Conservation (phyloP, 2,888 invertebrate genomes). For the Blera fallax region DNA sequence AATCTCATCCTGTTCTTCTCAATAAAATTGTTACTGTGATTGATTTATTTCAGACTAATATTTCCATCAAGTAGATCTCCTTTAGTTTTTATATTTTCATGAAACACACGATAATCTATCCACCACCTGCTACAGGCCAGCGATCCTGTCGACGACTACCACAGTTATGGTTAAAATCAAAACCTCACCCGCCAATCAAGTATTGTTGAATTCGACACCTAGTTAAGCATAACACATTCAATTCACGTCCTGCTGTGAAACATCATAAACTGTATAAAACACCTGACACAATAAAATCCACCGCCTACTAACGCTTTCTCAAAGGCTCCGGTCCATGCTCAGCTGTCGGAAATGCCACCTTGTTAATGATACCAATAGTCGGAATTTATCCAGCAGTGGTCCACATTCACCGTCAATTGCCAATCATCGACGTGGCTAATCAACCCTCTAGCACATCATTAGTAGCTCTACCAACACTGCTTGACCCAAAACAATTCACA, state of each 20-base stretch:
- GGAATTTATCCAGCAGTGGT: conserved; percentile 44
- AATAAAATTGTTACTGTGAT: too few species aligned
- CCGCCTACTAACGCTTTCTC: conserved; percentile 21
- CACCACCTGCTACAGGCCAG: neutral
- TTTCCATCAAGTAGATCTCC: too few species aligned
- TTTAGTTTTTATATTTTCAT: too few species aligned
- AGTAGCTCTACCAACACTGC: conserved; percentile 40
- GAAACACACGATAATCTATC: too few species aligned
- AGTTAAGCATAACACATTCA: conserved; percentile 38
- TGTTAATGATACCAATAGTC: conserved; percentile 56
- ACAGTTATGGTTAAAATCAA: neutral
- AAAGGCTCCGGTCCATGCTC: conserved; percentile 32
- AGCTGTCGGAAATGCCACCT: conserved; percentile 69
- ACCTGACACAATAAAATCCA: conserved; percentile 56
- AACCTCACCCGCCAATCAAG: neutral
- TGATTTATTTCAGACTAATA: too few species aligned
- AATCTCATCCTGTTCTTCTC: too few species aligned
- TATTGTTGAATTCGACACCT: conserved; percentile 52
- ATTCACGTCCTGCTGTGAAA: conserved; percentile 41
- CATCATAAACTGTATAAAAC: conserved; percentile 41
- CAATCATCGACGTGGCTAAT: conserved; percentile 55
- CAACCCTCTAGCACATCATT: conserved; percentile 57
- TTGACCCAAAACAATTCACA: conserved; percentile 72
- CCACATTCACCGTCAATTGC: conserved; percentile 45
- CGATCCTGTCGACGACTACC: neutral